A percentile compares a stretch with the other conserved stretches of the same genome.
Conservation (phyloP, 2,888 invertebrate species). For the Ceraclea dissimilis region DNA sequence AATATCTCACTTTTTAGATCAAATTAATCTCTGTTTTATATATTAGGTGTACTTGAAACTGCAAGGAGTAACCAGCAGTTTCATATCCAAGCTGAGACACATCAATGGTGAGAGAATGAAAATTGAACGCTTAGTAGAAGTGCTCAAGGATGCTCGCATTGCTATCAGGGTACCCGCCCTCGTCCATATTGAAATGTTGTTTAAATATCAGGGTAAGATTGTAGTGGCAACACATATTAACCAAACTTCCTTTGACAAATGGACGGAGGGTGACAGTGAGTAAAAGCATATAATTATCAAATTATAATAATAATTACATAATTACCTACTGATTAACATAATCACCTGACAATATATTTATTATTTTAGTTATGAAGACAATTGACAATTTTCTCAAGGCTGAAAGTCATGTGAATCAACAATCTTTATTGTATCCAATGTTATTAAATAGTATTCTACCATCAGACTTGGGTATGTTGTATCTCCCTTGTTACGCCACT, state of each 20-base stretch:
- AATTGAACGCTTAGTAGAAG: conserved; percentile 35
- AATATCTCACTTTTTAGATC: too few relatives aligned
- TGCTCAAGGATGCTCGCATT: conserved; percentile 41
- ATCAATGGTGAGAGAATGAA: conserved; percentile 36
- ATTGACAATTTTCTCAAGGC: conserved; percentile 49
- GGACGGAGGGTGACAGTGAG: conserved; percentile 54
- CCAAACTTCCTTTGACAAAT: conserved; percentile 53
- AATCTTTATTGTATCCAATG: conserved; percentile 41
- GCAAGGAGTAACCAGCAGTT: conserved; percentile 40
- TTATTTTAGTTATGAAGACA: conserved; percentile 44
- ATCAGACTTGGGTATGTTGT: conserved; percentile 38
- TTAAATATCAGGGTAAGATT: conserved; percentile 59
- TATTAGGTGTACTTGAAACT: conserved; percentile 54
- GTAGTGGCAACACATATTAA: conserved; percentile 61
- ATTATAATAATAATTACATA: not conserved
- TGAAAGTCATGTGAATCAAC: conserved; percentile 55
- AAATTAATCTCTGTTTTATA: too few relatives aligned
- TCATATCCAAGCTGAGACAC: conserved; percentile 39
- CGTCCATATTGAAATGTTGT: conserved; percentile 58
- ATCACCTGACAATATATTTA: not conserved
- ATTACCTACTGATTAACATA: not conserved
- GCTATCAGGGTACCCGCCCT: conserved; percentile 36
- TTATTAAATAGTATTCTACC: conserved; percentile 42
- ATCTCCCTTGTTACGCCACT: too few relatives aligned
- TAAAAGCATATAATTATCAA: not conserved